Evolutionary conservation across 1,140 invertebrate species (phyloP), one percentile per base, ranked within the genome.

Genomic region (Paraescarpia echinospica): DNA sequence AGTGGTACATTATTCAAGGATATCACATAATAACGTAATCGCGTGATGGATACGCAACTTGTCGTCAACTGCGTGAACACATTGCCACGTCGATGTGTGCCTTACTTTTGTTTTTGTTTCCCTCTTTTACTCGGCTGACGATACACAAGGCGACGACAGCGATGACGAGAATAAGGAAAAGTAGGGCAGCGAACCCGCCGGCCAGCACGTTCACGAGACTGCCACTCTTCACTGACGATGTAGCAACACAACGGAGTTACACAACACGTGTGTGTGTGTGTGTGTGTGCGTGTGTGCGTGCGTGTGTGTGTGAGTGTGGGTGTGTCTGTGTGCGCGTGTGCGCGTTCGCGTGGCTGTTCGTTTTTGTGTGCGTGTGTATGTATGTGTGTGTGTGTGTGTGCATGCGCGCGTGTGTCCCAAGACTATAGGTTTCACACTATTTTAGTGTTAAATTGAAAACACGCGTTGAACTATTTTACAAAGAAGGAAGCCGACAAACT

Each of bases 271-370:
- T 41, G 90, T 93, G 35, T 48, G 41, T 51, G 90, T 48, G 90
- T 91, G 41, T 33, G 41, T 93, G 33, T 91, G 35, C n/a, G 35
- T 93, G 41, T 92, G 89, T 93, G 33, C n/a, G 35, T 51, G 41
- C 33, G 35, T 93, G 41, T 92, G 51, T 33, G 34, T 41, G 41
- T 41, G 41, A 6, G 41, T 41, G 41, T 6, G 41, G 4, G 41
- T 41, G 41, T 41, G 41, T 41, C 4, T 12, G 41, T 41, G 41
- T 41, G 41, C 41, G 41, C 4, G 41, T 41, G 41, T 41, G 41
- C 12, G 41, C 12, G 41, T 41, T 4, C 12, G 41, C 12, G 41
- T 41, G 41, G 4, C 4, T 41, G 41, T 41, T 4, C 12, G 41
- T 41, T 4, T 41, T 4, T 41, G 41, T 41, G 41, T 41, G 41